A percentile compares a stretch with the other conserved stretches of the same genome.
These are phyloP conservation scores for Panzeria rudis DNA, from an alignment of 2,888 invertebrate species.

Conservation along the genomic window DNA sequence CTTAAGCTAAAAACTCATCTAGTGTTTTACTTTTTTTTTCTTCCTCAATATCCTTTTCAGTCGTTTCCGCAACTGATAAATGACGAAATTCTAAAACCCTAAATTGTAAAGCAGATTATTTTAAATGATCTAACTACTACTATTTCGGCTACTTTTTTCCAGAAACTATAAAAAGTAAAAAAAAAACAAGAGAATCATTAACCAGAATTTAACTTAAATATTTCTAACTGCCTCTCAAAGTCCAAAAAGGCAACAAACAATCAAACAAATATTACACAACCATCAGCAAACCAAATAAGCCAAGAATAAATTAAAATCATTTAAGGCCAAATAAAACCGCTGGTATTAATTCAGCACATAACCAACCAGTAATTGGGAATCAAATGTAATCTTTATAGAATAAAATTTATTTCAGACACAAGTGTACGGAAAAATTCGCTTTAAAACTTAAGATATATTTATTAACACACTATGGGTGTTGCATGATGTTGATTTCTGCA, in stretches of 20 bases:
- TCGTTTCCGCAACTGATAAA: not conserved
- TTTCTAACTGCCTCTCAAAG: conserved; percentile 19
- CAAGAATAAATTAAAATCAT: conserved; percentile 53
- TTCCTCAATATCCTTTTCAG: not conserved
- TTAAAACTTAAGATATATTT: conserved; percentile 33
- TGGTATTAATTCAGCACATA: conserved; percentile 44
- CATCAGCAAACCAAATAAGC: conserved; percentile 44
- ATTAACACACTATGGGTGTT: conserved; percentile 57
- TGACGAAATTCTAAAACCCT: not conserved
- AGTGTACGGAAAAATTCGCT: conserved; percentile 53
- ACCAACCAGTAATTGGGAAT: conserved; percentile 31
- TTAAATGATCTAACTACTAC: not conserved
- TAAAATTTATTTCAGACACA: conserved; percentile 53
- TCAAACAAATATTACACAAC: conserved; percentile 38
- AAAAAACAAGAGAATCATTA: not conserved
- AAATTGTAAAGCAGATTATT: not conserved
- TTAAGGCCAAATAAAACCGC: conserved; percentile 56
- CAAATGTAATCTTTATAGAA: conserved; percentile 46
- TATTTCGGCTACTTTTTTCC: not conserved
- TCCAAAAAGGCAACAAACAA: not conserved
- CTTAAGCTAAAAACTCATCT: not conserved
- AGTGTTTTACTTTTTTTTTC: not conserved
- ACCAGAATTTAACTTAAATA: not conserved
- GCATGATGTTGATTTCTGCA: conserved; percentile 44
- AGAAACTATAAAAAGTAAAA: not conserved